Evolutionary conservation across 2,113 vertebrate species (phyloP).

Genomic region (Colius striatus): DNA sequence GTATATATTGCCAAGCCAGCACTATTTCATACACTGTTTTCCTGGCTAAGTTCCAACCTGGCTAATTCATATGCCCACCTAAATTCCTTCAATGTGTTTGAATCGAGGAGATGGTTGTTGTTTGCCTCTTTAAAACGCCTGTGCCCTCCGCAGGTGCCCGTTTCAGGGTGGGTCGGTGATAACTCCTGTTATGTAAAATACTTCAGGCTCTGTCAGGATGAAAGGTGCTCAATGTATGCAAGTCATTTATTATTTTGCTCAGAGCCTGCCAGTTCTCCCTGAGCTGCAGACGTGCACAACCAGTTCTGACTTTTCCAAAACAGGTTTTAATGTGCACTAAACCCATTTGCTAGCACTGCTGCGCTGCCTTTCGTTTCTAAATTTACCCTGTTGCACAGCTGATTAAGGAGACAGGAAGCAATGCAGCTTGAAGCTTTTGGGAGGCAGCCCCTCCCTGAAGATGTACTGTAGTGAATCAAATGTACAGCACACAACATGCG

Average conservation of each 20-base stretch:
- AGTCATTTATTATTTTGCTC: not conserved
- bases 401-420: conserved; percentile 43
- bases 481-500: not conserved
- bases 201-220: not conserved
- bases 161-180: not conserved
- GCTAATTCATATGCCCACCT: conserved; percentile 27
- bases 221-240: not conserved
- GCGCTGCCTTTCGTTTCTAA: conserved; percentile 21
- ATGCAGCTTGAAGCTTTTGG: conserved; percentile 23
- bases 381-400: conserved; percentile 41
- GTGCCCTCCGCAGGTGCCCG: not conserved
- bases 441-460: conserved; percentile 56
- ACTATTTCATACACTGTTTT: not conserved
- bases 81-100: not conserved
- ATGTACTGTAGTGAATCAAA: conserved; percentile 43
- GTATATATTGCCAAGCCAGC: not conserved
- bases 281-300: conserved; percentile 5
- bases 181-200: not conserved
- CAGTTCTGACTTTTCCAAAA: conserved; percentile 55
- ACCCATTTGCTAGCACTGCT: not conserved
- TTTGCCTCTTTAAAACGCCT: not conserved
- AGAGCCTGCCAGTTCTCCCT: not conserved
- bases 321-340: conserved; percentile 40
- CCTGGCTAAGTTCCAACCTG: conserved; percentile 8
- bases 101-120: not conserved